phyloP scores from a whole-genome alignment of 2,888 invertebrate species.

The Parasteatoda lunata region DNA sequence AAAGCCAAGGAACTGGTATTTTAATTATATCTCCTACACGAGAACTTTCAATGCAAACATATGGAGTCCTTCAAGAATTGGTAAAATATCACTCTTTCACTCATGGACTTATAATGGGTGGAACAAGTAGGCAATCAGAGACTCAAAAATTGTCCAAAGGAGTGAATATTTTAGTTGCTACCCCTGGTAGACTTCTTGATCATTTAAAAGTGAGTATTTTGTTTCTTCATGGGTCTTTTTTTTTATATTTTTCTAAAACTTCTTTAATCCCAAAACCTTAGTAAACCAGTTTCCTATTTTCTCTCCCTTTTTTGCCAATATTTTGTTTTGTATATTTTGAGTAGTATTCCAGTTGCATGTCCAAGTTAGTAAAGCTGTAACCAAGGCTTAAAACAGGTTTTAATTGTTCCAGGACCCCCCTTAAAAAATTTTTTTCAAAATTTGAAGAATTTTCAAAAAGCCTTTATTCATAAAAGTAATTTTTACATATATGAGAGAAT shows the following conservation, averaged over 20 bases:
- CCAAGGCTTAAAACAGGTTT: too few species aligned
- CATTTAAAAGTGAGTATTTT: slow-evolving; percentile 80
- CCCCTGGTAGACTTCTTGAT: slow-evolving; percentile 95
- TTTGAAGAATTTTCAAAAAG: too few species aligned
- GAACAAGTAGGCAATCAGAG: slow-evolving; percentile 92
- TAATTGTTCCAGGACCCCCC: too few species aligned
- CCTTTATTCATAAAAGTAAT: too few species aligned
- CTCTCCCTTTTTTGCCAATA: too few species aligned
- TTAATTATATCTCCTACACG: slow-evolving; percentile 96
- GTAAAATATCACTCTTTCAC: slow-evolving; percentile 92
- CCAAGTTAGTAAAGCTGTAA: too few species aligned
- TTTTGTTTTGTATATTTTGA: too few species aligned
- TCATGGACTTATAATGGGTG: slow-evolving; percentile 96
- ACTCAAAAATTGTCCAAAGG: slow-evolving; percentile 91
- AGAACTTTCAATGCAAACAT: slow-evolving; percentile 98
- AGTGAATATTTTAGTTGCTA: slow-evolving; percentile 94
- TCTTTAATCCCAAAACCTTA: not conserved
- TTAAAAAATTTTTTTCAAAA: too few species aligned
- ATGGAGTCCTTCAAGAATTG: slow-evolving; percentile 95
- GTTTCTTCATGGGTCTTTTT: not conserved
- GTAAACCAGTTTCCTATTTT: too few species aligned
- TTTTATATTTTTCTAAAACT: not conserved
- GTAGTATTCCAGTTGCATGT: too few species aligned
- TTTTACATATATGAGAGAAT: too few species aligned
- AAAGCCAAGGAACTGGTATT: slow-evolving; percentile 93